phyloP scores from a whole-genome alignment of 2,888 invertebrate genomes.

The Harpalus rubripes region DNA sequence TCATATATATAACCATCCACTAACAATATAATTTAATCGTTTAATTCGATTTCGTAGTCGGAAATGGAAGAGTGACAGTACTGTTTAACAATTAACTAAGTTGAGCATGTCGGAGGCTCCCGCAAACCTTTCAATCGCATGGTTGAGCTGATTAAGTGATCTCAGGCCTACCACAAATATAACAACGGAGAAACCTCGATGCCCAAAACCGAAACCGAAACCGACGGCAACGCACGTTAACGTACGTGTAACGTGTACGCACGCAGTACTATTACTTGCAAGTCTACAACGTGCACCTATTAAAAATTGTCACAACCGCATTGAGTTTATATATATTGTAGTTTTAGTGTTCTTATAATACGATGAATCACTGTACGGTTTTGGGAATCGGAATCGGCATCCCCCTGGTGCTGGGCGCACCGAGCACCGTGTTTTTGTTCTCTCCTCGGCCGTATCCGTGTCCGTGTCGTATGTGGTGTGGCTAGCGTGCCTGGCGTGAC shows the following conservation, averaged over 20 bases:
- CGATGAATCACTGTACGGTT: conserved; percentile 67
- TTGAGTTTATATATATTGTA: conserved; percentile 65
- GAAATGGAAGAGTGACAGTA: conserved; percentile 67
- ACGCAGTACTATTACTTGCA: conserved; percentile 56
- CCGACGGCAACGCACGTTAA: conserved; percentile 53
- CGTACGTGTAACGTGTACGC: conserved; percentile 60
- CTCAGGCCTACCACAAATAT: conserved; percentile 66
- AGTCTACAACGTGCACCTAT: conserved; percentile 67
- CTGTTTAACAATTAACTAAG: conserved; percentile 66
- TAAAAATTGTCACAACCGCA: conserved; percentile 67
- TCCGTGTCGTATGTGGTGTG: not conserved
- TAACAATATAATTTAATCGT: conserved; percentile 65
- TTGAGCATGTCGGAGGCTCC: conserved; percentile 68
- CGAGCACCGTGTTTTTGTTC: conserved; percentile 39
- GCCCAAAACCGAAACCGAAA: conserved; percentile 64
- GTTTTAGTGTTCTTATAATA: conserved; percentile 55
- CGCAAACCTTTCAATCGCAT: conserved; percentile 70
- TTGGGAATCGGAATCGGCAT: conserved; percentile 66
- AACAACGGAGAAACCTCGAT: conserved; percentile 67
- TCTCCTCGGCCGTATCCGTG: conserved; percentile 33
- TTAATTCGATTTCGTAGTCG: conserved; percentile 64
- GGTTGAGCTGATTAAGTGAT: conserved; percentile 70
- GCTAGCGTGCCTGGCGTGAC: conserved; percentile 46
- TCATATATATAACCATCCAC: conserved; percentile 60
- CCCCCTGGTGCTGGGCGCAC: conserved; percentile 61